Evolutionary conservation across 2,888 invertebrate genomes (phyloP), one percentile per base, ranked within the genome.

Genomic region (Cordilura impudica): DNA sequence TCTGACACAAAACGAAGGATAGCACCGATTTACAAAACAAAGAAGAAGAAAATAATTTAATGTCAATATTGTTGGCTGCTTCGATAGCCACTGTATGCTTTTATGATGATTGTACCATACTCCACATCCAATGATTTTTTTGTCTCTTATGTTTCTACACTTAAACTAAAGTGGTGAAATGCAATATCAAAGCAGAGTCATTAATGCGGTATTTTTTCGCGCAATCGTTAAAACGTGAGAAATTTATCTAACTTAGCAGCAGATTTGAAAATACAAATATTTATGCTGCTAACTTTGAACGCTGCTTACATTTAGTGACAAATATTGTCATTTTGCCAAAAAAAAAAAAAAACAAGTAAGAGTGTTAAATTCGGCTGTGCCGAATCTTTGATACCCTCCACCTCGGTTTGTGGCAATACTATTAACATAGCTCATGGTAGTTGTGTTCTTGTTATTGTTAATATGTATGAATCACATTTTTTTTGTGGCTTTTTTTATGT

Each of bases 181-280:
- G 60, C 18, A 51, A 35, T 65, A 45, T 49, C 53, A 47, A 60
- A 45, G 65, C 49, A 65, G 56, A 73, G 69, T 74, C 73, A 70
- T 81, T 81, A 81, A 74, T 61, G 78, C 63, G 71, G 71, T 78
- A 71, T 78, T 81, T 78, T 81, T 78, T 81, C 81, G 76, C 77
- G 65, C 78, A 84, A 84, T 85, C 85, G 85, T 82, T 84, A 83
- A 85, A 85, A 84, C 85, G 85, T 85, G 85, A 85, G 85, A 85
- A 85, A 84, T 83, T 83, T 84, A 84, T 84, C 84, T 83, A 73
- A 58, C 35, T 39, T 21, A 19, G n/a, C n/a, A n/a, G n/a, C n/a
- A n/a, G n/a, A n/a, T n/a, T n/a, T 77, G 51, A 45, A 47, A 65
- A 43, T 74, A 47, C 39, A 35, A 29, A 53, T 58, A 51, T 47